A percentile compares a stretch with the other conserved stretches of the same genome.
Evolutionary conservation across 2,113 vertebrate genomes (phyloP).

Genomic region (Oreochromis spilurus): DNA sequence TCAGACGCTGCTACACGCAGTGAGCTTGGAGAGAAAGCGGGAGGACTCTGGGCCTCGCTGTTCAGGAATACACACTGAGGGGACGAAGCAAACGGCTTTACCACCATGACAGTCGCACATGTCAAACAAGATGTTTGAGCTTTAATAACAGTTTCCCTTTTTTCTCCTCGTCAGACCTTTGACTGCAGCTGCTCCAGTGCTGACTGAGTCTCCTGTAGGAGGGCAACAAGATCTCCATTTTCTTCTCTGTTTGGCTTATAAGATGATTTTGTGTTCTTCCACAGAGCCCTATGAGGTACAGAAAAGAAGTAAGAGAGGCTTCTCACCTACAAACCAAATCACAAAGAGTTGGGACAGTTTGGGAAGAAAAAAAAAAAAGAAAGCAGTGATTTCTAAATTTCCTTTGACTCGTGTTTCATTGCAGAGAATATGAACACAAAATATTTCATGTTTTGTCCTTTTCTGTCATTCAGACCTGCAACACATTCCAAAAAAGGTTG

Average conservation of each 20-base stretch:
- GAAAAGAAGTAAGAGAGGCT: neutral
- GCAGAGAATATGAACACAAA: neutral
- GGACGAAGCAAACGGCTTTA: neutral
- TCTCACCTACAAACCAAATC: neutral
- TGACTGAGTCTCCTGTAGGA: conserved; percentile 46
- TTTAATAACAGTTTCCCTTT: neutral
- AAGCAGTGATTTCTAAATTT: neutral
- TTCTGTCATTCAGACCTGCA: no score
- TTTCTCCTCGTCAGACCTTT: conserved; percentile 35
- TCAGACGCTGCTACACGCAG: conserved; percentile 75
- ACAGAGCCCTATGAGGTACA: conserved; percentile 16
- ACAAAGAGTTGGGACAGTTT: neutral
- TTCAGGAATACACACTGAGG: conserved; percentile 69
- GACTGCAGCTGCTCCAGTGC: conserved; percentile 61
- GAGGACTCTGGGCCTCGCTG: neutral
- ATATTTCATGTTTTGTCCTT: neutral
- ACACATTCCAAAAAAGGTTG: no score
- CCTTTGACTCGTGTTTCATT: neutral
- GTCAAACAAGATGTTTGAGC: neutral
- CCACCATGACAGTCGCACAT: neutral
- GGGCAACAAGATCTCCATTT: conserved; percentile 6
- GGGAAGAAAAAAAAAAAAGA: neutral
- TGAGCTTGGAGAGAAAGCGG: conserved; percentile 63
- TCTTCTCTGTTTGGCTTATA: conserved; percentile 10
- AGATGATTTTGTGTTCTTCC: conserved; percentile 6